Conservation (phyloP, 2,888 invertebrate species). For the Brenthis daphne region DNA sequence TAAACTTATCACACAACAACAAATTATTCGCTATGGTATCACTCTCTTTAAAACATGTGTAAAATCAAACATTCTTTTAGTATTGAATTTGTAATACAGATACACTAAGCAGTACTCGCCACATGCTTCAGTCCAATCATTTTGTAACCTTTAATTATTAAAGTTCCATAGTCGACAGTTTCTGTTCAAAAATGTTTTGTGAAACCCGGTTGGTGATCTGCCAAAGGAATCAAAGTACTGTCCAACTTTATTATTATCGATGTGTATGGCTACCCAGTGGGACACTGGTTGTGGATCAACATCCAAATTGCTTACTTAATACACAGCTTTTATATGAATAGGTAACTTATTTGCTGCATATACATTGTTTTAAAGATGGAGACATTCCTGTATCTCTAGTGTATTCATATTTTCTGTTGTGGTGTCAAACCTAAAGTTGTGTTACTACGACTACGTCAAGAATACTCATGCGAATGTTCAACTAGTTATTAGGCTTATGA, state of each 20-base stretch:
- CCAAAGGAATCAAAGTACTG: conserved; percentile 37
- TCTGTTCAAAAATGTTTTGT: conserved; percentile 33
- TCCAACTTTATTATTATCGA: conserved; percentile 26
- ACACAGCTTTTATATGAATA: neutral
- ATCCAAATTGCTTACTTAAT: neutral
- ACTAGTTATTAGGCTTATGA: too few relatives aligned
- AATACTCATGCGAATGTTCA: too few relatives aligned
- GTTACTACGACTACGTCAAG: too few relatives aligned
- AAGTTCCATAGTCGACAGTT: conserved; percentile 37
- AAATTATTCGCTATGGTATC: neutral
- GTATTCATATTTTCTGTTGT: conserved; percentile 1
- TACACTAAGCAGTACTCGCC: conserved; percentile 8
- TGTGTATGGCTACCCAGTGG: conserved; percentile 34
- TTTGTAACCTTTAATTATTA: conserved; percentile 31
- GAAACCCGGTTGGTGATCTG: conserved; percentile 25
- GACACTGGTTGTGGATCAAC: neutral
- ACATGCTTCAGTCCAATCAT: conserved; percentile 2
- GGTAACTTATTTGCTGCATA: neutral
- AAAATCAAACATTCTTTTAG: neutral
- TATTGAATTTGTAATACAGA: neutral
- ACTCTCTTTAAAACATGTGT: neutral
- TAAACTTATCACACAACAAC: neutral
- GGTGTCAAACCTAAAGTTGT: too few relatives aligned
- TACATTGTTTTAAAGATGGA: neutral
- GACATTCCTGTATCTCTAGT: neutral